Evolutionary conservation across 2,113 vertebrate genomes (phyloP).

Genomic region (Tragelaphus imberbis): DNA sequence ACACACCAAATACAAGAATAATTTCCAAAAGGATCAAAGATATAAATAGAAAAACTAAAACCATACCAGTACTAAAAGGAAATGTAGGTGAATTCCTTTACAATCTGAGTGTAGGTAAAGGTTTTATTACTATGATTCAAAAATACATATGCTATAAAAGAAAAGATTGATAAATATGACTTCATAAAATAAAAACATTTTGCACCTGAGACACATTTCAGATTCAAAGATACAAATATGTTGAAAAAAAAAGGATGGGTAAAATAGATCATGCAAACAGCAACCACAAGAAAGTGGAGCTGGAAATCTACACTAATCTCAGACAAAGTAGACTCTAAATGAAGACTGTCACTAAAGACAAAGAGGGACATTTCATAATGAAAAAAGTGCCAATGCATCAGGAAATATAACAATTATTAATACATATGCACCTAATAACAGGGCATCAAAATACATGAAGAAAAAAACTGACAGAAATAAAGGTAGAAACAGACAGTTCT

Average conservation of each 20-base stretch:
- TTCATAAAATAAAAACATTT: not conserved
- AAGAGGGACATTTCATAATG: not conserved
- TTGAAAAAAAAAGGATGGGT: not conserved
- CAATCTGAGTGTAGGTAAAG: not conserved
- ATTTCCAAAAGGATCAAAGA: not conserved
- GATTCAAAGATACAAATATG: not conserved
- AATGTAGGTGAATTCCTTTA: not conserved
- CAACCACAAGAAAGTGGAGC: not conserved
- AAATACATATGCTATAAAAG: not conserved
- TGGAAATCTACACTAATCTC: not conserved
- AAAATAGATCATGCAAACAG: not conserved
- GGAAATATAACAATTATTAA: not conserved
- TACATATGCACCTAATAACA: not conserved
- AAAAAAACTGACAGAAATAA: not conserved
- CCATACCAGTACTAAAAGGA: not conserved
- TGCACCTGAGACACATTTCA: not conserved
- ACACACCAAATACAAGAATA: not conserved
- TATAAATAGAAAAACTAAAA: not conserved
- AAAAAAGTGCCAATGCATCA: not conserved
- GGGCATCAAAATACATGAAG: not conserved
- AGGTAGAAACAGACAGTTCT: not conserved
- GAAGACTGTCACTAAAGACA: not conserved
- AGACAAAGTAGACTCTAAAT: not conserved
- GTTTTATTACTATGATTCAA: not conserved
- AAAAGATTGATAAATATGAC: not conserved